Conservation (phyloP, 2,888 invertebrate species). For the Acleris sparsana region DNA sequence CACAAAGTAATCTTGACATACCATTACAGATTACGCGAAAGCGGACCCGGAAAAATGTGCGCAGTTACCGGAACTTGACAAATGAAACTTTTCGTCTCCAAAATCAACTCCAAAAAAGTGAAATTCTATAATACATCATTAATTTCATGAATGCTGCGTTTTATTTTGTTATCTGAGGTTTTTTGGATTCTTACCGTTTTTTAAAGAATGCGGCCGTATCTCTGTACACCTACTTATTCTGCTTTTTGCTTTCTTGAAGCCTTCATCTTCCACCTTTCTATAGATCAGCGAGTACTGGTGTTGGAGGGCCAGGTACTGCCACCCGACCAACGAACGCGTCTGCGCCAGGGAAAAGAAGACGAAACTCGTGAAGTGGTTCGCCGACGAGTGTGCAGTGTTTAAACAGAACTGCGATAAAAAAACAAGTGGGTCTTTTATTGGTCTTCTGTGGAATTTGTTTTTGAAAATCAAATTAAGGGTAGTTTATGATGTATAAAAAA, state of each 20-base stretch:
- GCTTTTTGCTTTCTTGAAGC: no score
- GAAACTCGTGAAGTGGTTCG: constrained; percentile 46
- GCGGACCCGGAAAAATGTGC: constrained; percentile 42
- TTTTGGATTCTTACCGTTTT: no score
- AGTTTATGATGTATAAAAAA: no score
- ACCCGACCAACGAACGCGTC: constrained; percentile 35
- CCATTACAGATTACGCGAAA: constrained; percentile 51
- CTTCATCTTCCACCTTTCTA: no score
- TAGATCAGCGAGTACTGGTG: constrained; percentile 61
- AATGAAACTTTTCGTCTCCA: background rate
- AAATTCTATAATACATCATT: no score
- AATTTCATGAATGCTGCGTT: no score
- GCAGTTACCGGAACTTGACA: constrained; percentile 45
- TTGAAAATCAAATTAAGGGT: no score
- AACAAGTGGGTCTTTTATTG: constrained; percentile 46
- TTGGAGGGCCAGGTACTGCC: constrained; percentile 57
- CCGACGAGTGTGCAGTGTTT: constrained; percentile 52
- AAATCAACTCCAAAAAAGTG: no score
- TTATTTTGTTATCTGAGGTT: no score
- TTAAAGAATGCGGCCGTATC: background rate
- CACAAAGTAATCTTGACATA: constrained; percentile 14
- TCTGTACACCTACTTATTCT: background rate
- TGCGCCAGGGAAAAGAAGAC: constrained; percentile 55
- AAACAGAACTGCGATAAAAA: constrained; percentile 56
- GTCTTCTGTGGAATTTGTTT: no score